Evolutionary conservation across 2,797 vertebrate genomes (phyloP), one percentile per base, ranked within the genome.

Genomic region (Molossus molossus): DNA sequence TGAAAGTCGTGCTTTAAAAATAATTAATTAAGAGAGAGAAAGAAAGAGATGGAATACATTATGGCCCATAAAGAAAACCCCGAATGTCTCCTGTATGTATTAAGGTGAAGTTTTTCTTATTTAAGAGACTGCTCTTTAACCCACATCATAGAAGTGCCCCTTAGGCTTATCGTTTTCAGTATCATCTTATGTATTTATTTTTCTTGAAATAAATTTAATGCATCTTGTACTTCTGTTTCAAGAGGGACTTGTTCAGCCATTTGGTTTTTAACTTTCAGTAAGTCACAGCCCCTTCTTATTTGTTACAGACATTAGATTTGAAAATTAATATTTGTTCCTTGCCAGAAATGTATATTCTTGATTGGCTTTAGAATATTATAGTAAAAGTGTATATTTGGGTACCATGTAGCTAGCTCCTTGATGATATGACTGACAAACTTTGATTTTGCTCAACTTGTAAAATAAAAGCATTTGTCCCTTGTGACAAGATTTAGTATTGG

Each of bases 1-100:
- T 87, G 92, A 96, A 96, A 97, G 90, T 80, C 95, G 82, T 96
- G 92, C 97, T 94, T 96, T 95, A 77, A 93, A 95, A 94, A 37
- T 80, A 92, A 65, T 60, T 84, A 94, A 73, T 50, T 87, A 76
- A 91, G 81, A 91, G 75, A 79, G 67, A 92, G 80, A 64, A 17
- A 95, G 57, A 92, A 23, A 92, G 65, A 92, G 53, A 85, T 90
- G 94, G 87, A 94, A 86, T 95, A 65, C 91, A 45, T 86, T 92
- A 72, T 91, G 94, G 79, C 88, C 90, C 92, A 37, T 90, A 93
- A 88, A 93, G 97, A 90, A 92, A 93, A 87, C 62, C 67, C 84
- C 13, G 95, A 95, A 53, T 87, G 77, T 92, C 82, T 87, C 90
- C 94, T 92, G 69, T 92, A n/a, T 90, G 69, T 87, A 50, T 85